A percentile compares a stretch with the other conserved stretches of the same genome.
These are phyloP conservation scores for Thaumetopoea pityocampa DNA, from an alignment of 1,140 invertebrate genomes.

Conservation along the genomic window DNA sequence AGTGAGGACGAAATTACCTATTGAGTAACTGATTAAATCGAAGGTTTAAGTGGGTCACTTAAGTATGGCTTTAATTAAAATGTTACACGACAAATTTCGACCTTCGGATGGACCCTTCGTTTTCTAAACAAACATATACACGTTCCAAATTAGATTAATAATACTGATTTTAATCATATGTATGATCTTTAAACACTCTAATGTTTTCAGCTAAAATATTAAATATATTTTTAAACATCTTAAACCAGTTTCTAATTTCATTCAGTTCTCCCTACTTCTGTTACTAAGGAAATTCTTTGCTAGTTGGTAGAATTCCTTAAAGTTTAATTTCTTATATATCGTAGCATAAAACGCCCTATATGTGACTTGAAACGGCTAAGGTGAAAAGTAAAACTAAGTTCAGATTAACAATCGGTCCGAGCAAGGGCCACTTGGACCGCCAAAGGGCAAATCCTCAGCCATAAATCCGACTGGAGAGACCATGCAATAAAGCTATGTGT, in stretches of 20 bases:
- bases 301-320: too few species aligned
- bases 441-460: conserved; percentile 26
- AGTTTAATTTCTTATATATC: too few species aligned
- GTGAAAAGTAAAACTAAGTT: conserved; percentile 57
- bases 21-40: conserved; percentile 23
- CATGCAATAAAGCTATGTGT: conserved; percentile 8
- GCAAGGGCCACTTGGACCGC: conserved; percentile 29
- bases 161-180: too few species aligned
- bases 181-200: too few species aligned
- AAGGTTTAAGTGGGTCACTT: conserved; percentile 17
- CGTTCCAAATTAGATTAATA: too few species aligned
- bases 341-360: too few species aligned
- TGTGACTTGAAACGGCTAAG: conserved; percentile 31
- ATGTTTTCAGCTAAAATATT: too few species aligned
- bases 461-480: conserved; percentile 29
- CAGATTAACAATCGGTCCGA: conserved; percentile 55
- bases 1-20: conserved; percentile 15
- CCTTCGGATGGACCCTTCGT: not conserved
- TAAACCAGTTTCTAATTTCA: too few species aligned
- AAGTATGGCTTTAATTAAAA: conserved; percentile 17
- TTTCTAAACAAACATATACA: too few species aligned
- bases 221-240: too few species aligned
- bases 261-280: too few species aligned
- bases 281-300: too few species aligned
- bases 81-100: conserved; percentile 10